These are phyloP conservation scores for Archips crataeganus DNA, from an alignment of 2,888 invertebrate species.

Conservation along the genomic window DNA sequence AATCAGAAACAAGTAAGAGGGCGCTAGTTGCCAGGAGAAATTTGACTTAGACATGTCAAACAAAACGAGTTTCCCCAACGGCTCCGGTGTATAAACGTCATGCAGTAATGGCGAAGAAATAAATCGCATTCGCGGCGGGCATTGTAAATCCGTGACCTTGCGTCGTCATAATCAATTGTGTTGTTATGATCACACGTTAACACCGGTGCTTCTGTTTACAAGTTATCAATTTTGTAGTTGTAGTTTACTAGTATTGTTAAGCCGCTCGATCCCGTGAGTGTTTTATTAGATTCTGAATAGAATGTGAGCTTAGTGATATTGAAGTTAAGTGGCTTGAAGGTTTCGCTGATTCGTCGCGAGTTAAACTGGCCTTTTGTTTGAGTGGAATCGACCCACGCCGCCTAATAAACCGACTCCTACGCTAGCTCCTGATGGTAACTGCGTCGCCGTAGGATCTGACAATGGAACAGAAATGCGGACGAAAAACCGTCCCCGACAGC, in stretches of 20 bases:
- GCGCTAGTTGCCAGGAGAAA: constrained; percentile 37
- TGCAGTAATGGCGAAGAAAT: constrained; percentile 61
- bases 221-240: constrained; percentile 56
- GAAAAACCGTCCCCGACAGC: constrained; percentile 47
- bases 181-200: constrained; percentile 63
- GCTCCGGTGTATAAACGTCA: constrained; percentile 65
- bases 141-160: constrained; percentile 65
- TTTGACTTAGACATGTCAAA: constrained; percentile 43
- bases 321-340: constrained; percentile 54
- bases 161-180: constrained; percentile 57
- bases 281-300: constrained; percentile 60
- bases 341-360: constrained; percentile 58
- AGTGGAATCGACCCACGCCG: constrained; percentile 78
- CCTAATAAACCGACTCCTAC: constrained; percentile 79
- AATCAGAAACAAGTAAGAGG: constrained; percentile 32
- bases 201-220: constrained; percentile 77
- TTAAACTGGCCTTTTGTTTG: constrained; percentile 73
- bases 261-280: constrained; percentile 55
- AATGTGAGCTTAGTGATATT: constrained; percentile 53
- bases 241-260: constrained; percentile 53
- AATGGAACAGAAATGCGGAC: constrained; percentile 64
- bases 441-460: constrained; percentile 59
- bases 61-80: constrained; percentile 45
- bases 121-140: constrained; percentile 60
- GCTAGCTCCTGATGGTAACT: constrained; percentile 61